Percentiles rank a stretch among this genome's conserved stretches.
Evolutionary conservation across 2,797 vertebrate genomes (phyloP).

Genomic region (Astyanax mexicanus): DNA sequence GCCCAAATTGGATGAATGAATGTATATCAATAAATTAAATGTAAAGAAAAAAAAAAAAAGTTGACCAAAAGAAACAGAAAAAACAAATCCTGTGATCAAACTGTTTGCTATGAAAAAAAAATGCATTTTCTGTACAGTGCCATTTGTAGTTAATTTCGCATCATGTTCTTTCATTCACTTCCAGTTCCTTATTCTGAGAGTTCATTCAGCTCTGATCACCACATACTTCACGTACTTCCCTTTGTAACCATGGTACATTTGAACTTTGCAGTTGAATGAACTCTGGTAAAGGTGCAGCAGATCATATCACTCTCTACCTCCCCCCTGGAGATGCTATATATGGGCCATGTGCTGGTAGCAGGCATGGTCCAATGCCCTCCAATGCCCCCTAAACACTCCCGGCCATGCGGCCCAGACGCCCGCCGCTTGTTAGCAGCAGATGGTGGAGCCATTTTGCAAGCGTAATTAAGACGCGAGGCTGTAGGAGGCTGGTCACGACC

Average conservation of each 20-base stretch:
- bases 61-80: too few relatives aligned
- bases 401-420: slow-evolving; percentile 68
- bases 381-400: slow-evolving; percentile 73
- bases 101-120: too few relatives aligned
- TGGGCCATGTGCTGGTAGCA: background rate
- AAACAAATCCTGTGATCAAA: too few relatives aligned
- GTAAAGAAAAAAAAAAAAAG: too few relatives aligned
- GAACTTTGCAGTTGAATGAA: too few relatives aligned
- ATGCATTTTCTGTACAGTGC: too few relatives aligned
- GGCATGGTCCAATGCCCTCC: slow-evolving; percentile 56
- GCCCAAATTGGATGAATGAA: too few relatives aligned
- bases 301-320: background rate
- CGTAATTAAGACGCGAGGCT: slow-evolving; percentile 36
- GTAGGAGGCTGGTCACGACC: slow-evolving; percentile 48
- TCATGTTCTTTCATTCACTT: too few relatives aligned
- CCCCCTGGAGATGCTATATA: background rate
- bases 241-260: background rate
- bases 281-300: background rate
- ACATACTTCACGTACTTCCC: background rate
- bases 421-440: slow-evolving; percentile 76
- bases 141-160: too few relatives aligned
- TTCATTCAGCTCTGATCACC: background rate
- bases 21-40: too few relatives aligned
- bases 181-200: too few relatives aligned
- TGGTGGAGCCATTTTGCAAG: slow-evolving; percentile 50